Percentiles rank a stretch among this genome's conserved stretches.
Evolutionary conservation across 2,888 invertebrate genomes (phyloP).

Genomic region (Drosophila ezoana): DNA sequence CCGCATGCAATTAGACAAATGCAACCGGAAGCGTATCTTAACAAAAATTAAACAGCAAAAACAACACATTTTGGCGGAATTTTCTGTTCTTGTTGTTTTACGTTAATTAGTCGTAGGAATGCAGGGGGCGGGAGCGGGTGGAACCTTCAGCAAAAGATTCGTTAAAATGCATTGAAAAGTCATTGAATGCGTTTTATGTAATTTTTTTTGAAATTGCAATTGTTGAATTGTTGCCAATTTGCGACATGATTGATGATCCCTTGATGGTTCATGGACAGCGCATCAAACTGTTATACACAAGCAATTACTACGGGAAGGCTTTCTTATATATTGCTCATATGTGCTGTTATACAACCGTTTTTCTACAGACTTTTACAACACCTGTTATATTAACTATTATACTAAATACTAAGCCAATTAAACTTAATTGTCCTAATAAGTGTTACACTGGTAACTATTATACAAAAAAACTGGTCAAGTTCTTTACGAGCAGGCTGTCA

Average conservation of each 20-base stretch:
- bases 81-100: conserved; percentile 22
- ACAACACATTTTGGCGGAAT: conserved; percentile 23
- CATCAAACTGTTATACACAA: conserved; percentile 32
- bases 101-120: conserved; percentile 37
- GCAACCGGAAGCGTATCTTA: conserved; percentile 51
- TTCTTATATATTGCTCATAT: background rate
- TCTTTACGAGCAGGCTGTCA: no score
- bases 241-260: conserved; percentile 22
- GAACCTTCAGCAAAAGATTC: conserved; percentile 35
- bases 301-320: background rate
- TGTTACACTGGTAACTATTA: background rate
- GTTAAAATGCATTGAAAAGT: conserved; percentile 32
- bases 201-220: conserved; percentile 23
- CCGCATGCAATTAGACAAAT: conserved; percentile 69
- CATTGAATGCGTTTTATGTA: conserved; percentile 53
- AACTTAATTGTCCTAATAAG: background rate
- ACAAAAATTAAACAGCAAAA: conserved; percentile 19
- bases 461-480: background rate
- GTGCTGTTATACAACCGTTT: no score
- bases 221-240: conserved; percentile 43
- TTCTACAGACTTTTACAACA: background rate
- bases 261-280: conserved; percentile 14
- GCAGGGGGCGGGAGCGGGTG: background rate
- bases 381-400: conserved; percentile 3
- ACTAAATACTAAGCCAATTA: background rate